These are phyloP conservation scores for Hucho hucho DNA, from an alignment of 2,113 vertebrate genomes.

Conservation along the genomic window DNA sequence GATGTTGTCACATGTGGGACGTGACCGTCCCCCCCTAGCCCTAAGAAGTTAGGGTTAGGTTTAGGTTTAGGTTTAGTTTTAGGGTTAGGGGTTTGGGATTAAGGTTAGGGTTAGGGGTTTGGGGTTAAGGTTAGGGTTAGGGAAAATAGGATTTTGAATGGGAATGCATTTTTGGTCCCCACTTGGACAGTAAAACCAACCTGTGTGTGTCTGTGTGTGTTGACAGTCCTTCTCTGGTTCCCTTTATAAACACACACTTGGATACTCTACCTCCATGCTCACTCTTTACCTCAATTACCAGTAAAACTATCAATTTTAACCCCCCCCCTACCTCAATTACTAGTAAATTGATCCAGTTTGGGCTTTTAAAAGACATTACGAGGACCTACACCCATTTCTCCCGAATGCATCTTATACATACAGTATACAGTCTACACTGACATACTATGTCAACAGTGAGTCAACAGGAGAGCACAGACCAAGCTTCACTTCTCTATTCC, in stretches of 20 bases:
- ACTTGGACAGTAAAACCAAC: neutral
- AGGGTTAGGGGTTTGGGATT: too few species aligned
- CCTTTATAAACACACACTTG: neutral
- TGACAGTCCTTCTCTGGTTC: neutral
- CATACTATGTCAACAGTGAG: neutral
- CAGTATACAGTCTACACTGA: too few species aligned
- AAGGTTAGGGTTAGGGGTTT: too few species aligned
- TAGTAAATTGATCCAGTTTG: neutral
- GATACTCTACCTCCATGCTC: neutral
- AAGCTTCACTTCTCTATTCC: conserved; percentile 27
- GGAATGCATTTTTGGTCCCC: neutral
- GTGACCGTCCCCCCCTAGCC: too few species aligned
- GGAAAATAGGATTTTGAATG: neutral
- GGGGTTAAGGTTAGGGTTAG: too few species aligned
- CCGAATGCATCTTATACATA: too few species aligned
- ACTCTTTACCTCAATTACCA: neutral
- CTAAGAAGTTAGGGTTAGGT: too few species aligned
- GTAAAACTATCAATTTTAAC: neutral
- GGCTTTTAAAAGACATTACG: neutral
- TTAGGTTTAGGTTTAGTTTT: too few species aligned
- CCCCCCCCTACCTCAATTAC: neutral
- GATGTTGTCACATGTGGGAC: too few species aligned
- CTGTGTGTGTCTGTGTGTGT: neutral
- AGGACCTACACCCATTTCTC: conserved; percentile 3
- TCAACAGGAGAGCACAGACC: neutral